A percentile compares a stretch with the other conserved stretches of the same genome.
These are phyloP conservation scores for Molothrus aeneus DNA, from an alignment of 2,797 vertebrate species.

Conservation along the genomic window DNA sequence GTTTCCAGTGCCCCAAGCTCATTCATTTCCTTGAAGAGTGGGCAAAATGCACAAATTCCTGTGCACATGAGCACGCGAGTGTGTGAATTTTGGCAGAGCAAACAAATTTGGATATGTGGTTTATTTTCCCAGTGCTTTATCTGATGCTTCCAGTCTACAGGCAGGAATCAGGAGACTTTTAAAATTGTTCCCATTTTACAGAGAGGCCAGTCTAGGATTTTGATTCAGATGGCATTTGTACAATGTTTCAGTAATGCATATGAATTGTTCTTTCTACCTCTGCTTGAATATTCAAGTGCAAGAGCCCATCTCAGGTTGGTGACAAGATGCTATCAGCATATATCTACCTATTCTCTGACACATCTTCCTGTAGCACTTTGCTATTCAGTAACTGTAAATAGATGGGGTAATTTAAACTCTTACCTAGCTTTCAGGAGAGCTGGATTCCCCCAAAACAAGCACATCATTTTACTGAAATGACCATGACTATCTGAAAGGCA, in stretches of 20 bases:
- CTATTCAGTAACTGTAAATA: background rate
- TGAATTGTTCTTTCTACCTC: background rate
- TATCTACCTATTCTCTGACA: background rate
- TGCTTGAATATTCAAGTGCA: background rate
- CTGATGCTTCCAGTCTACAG: background rate
- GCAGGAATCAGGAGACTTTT: background rate
- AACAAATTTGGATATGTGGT: background rate
- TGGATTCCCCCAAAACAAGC: background rate
- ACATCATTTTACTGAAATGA: background rate
- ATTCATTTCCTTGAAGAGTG: background rate
- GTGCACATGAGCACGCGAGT: background rate
- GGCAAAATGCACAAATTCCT: background rate
- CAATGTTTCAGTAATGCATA: background rate
- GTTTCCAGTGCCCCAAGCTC: background rate
- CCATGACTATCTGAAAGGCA: background rate
- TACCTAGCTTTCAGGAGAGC: background rate
- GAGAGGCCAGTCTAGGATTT: background rate
- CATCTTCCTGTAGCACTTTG: background rate
- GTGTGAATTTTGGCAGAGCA: rapidly evolving
- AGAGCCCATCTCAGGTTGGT: background rate
- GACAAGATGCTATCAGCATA: background rate
- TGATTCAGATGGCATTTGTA: background rate
- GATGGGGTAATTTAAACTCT: background rate
- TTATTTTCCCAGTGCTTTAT: background rate
- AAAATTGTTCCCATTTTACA: background rate